A percentile compares a stretch with the other conserved stretches of the same genome.
Evolutionary conservation across 2,888 invertebrate species (phyloP).

Genomic region (Meteorus cinctellus): DNA sequence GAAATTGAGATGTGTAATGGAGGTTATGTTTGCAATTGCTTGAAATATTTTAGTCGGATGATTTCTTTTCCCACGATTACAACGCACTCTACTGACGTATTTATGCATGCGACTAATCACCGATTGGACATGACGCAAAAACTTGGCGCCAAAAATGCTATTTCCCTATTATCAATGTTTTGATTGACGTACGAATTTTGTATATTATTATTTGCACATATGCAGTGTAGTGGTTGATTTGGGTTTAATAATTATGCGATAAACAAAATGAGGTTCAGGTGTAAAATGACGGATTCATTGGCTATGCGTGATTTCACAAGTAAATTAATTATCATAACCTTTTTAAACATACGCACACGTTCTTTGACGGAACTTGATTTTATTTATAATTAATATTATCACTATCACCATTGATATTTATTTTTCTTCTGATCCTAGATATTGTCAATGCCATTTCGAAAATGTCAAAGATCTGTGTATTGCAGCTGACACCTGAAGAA

Average conservation of each 20-base stretch:
- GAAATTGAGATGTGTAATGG: too few species aligned
- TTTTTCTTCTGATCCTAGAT: conserved; percentile 74
- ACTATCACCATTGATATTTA: conserved; percentile 37
- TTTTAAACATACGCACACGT: conserved; percentile 23
- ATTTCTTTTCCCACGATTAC: background rate
- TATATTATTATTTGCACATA: background rate
- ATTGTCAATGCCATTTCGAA: conserved; percentile 84
- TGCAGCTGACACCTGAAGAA: conserved; percentile 80
- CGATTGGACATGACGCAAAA: background rate
- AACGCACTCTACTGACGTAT: background rate
- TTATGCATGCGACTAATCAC: too few species aligned
- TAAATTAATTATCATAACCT: conserved; percentile 68
- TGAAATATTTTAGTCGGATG: too few species aligned
- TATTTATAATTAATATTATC: background rate
- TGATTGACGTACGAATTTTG: background rate
- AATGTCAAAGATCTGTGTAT: conserved; percentile 84
- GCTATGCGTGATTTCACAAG: conserved; percentile 84
- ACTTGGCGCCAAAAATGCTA: conserved; percentile 8
- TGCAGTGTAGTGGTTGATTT: background rate
- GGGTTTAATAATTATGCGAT: background rate
- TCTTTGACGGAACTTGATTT: background rate
- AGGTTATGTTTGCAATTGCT: too few species aligned
- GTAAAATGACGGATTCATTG: conserved; percentile 79
- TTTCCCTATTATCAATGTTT: background rate
- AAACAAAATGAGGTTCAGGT: conserved; percentile 80